A percentile compares a stretch with the other conserved stretches of the same genome.
Evolutionary conservation across 2,888 invertebrate species (phyloP).

Genomic region (Eupithecia dodoneata): DNA sequence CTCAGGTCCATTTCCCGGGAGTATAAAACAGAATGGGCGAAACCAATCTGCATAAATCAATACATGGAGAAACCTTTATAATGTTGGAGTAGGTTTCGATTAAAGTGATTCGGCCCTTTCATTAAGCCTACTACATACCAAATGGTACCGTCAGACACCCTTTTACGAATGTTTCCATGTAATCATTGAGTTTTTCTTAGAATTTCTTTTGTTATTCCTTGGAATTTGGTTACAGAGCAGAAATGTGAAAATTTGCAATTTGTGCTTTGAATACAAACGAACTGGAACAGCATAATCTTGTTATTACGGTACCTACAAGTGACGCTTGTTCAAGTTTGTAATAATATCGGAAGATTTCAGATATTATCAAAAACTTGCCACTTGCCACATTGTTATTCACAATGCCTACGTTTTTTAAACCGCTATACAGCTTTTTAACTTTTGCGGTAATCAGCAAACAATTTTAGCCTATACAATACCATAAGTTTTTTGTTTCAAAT

Average conservation of each 20-base stretch:
- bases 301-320: neutral
- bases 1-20: neutral
- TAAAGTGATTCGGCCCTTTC: conserved; percentile 21
- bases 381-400: no score
- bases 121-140: conserved; percentile 14
- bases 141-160: neutral
- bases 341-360: no score
- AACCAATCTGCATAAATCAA: conserved; percentile 15
- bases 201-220: neutral
- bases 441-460: no score
- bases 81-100: conserved; percentile 3
- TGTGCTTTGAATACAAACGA: neutral
- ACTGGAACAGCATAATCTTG: neutral
- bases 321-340: neutral
- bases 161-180: neutral
- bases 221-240: neutral
- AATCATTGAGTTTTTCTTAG: neutral
- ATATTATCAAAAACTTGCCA: no score
- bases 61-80: conserved; percentile 8
- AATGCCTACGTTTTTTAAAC: no score
- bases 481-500: no score
- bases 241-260: neutral
- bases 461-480: no score
- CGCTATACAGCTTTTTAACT: no score
- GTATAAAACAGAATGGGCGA: conserved; percentile 5